A percentile compares a stretch with the other conserved stretches of the same genome.
Conservation (phyloP, 2,888 invertebrate species). For the Eledona agricola region DNA sequence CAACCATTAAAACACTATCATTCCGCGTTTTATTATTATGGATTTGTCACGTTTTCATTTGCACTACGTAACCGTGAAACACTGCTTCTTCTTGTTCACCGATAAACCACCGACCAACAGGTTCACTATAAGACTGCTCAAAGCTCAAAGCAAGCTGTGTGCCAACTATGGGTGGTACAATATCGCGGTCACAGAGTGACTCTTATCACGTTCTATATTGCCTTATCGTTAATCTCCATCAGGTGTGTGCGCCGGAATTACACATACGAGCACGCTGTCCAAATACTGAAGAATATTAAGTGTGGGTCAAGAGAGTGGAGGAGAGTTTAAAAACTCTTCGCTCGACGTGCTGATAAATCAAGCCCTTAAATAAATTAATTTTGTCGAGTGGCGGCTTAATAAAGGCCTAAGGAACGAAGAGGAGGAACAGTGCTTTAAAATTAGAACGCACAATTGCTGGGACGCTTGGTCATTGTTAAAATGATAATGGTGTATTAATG, state of each 20-base stretch:
- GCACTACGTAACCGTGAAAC: slow-evolving; percentile 5
- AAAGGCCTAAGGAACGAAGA: too few species aligned
- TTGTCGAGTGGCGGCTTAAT: too few species aligned
- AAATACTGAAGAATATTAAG: too few species aligned
- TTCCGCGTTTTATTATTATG: slow-evolving; percentile 14
- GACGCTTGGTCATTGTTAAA: slow-evolving; percentile 1
- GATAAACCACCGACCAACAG: slow-evolving; percentile 27
- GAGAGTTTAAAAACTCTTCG: too few species aligned
- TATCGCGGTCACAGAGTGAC: slow-evolving; percentile 35
- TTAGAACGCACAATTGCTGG: slow-evolving; percentile 14
- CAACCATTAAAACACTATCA: slow-evolving; percentile 19
- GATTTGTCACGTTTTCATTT: slow-evolving; percentile 33
- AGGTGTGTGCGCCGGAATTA: too few species aligned
- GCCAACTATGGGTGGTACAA: slow-evolving; percentile 41
- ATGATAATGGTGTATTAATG: slow-evolving; percentile 3
- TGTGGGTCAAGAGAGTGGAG: too few species aligned
- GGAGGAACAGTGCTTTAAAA: slow-evolving; percentile 13
- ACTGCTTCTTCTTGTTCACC: slow-evolving; percentile 16
- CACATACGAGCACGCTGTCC: too few species aligned
- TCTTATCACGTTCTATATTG: slow-evolving; percentile 42
- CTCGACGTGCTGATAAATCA: too few species aligned
- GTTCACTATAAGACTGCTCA: slow-evolving; percentile 19
- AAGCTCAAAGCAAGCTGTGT: slow-evolving; percentile 39
- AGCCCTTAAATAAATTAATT: too few species aligned
- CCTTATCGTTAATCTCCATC: slow-evolving; percentile 43